Conservation (phyloP, 1,140 invertebrate genomes). For the Camponotus pennsylvanicus region DNA sequence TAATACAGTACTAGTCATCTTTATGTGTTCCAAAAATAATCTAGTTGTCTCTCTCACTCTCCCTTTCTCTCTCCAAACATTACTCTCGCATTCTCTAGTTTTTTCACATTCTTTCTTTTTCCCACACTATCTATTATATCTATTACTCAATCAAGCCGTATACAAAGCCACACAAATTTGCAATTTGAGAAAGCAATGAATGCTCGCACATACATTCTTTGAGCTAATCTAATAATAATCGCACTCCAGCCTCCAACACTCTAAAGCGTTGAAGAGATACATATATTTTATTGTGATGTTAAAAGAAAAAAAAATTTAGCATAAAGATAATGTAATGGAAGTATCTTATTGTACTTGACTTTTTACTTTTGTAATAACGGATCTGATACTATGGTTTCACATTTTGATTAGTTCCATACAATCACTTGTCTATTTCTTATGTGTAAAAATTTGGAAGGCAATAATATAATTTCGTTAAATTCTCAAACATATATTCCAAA, state of each 20-base stretch:
- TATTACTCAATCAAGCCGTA: constrained; percentile 52
- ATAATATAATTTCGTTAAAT: constrained; percentile 58
- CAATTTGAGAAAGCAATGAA: constrained; percentile 57
- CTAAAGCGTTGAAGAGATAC: constrained; percentile 13
- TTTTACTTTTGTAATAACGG: constrained; percentile 19
- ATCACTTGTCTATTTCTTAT: constrained; percentile 11
- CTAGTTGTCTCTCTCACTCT: constrained; percentile 68
- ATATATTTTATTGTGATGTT: constrained; percentile 48
- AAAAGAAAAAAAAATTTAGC: constrained; percentile 23
- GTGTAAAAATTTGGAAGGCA: constrained; percentile 62
- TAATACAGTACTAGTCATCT: constrained; percentile 76
- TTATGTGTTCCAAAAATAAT: constrained; percentile 77
- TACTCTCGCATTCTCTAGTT: constrained; percentile 27
- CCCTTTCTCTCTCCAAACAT: constrained; percentile 28
- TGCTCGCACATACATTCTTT: constrained; percentile 39
- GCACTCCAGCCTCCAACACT: constrained; percentile 31
- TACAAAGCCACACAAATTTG: constrained; percentile 67
- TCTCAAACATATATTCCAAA: constrained; percentile 13
- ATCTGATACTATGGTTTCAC: constrained; percentile 13
- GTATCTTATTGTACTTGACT: constrained; percentile 28
- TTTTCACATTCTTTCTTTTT: constrained; percentile 15
- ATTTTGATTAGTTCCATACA: constrained; percentile 8
- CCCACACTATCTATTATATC: constrained; percentile 46
- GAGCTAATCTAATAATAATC: constrained; percentile 56
- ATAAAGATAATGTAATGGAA: constrained; percentile 29